Evolutionary conservation across 2,113 vertebrate genomes (phyloP).

Genomic region (Heptranchias perlo): DNA sequence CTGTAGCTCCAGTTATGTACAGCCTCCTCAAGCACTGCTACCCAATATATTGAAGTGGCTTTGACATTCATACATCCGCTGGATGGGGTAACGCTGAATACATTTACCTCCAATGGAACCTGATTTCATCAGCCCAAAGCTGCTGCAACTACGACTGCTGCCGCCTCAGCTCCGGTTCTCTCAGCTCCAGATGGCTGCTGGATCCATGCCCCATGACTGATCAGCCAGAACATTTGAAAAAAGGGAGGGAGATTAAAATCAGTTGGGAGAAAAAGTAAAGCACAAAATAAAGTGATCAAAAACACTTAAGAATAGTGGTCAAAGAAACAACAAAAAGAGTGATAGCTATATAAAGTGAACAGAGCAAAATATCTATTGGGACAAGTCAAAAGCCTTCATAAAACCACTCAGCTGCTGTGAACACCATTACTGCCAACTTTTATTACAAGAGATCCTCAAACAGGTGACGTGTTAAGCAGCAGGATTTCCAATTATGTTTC

Average conservation of each 20-base stretch:
- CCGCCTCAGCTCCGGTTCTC: neutral
- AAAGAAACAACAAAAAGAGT: slow-evolving; percentile 6
- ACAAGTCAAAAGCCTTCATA: neutral
- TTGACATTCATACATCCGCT: neutral
- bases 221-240: neutral
- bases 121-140: neutral
- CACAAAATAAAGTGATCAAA: neutral
- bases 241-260: neutral
- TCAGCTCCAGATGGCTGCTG: neutral
- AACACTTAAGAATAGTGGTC: neutral
- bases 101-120: neutral
- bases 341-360: neutral
- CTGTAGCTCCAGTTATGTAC: neutral
- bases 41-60: neutral
- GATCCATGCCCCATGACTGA: neutral
- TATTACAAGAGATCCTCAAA: slow-evolving; percentile 17
- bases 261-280: neutral
- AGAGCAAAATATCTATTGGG: neutral
- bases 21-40: neutral
- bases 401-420: neutral
- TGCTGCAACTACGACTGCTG: neutral
- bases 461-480: neutral
- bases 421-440: neutral
- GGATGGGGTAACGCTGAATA: neutral
- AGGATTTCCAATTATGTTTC: neutral